Evolutionary conservation across 1,140 invertebrate genomes (phyloP), one percentile per base, ranked within the genome.

Genomic region (Eubasilissa regina): DNA sequence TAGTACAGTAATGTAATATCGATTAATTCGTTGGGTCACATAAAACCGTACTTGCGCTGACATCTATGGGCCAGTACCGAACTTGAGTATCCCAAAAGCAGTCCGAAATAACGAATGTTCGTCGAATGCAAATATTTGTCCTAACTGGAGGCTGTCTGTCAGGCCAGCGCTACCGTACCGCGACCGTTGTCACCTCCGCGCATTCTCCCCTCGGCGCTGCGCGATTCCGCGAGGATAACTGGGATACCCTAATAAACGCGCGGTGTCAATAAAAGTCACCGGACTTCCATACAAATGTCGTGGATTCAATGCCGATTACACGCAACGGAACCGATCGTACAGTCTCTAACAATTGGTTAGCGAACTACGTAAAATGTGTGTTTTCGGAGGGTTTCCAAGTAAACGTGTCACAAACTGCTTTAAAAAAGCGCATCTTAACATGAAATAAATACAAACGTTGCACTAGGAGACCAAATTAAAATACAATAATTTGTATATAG

Each of bases 231-330:
- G 66, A 8, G 17, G 66, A 70, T 70, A 70, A 70, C 25, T 35
- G 45, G 66, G 45, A 51, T 51, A 35, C 45, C 68, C 77, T 78
- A 78, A 78, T 78, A 78, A 78, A 78, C 77, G 48, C 77, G 48
- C 25, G 68, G 77, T 78, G 77, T 78, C 77, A 78, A 78, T 78
- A 78, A 78, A 78, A 78, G 77, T 78, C 77, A 73, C 7, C 68
- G 44, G 51, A 17, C 17, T 21, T 53, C 77, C 68, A 78, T 78
- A 73, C 77, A 78, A 48, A 64, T 73, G 77, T 78, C 77, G 43
- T 3, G 25, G 60, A 47, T 25, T 25, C 62, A 47, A 43, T 35
- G 47, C 17, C 45, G 53, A 74, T 55, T 35, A 51, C 53, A 56
- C 70, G 53, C 70, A 74, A 68, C 35, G 51, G 15, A 21, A 51